Evolutionary conservation across 2,113 vertebrate genomes (phyloP), one percentile per base, ranked within the genome.

Genomic region (Melanocharis versteri): DNA sequence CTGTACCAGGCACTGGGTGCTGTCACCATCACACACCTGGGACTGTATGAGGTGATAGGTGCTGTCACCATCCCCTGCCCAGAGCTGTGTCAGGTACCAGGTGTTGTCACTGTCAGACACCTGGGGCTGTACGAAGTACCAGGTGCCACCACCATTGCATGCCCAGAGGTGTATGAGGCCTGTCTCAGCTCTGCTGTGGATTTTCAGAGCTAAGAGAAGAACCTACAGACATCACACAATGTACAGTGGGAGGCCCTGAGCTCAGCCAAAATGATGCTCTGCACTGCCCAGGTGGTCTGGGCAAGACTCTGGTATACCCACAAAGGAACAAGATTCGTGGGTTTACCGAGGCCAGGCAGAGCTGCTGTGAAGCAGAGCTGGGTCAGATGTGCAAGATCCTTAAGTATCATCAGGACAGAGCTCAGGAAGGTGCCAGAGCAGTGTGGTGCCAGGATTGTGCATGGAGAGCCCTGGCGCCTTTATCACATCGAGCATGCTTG

Each of bases 401-500:
- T 14, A 6, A 14, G 16, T 15, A 11, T 10, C 3, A 12, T 5
- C 69, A 19, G 53, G 44, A 40, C n/a, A 11, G 10, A 27, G 9
- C 35, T 50, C 3, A 13, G 50, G 40, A 35, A 50, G 35, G 31
- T 17, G n/a, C 27, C 2, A 19, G 56, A 48, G 54, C 22, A 9
- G 10, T 4, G 66, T n/a, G 13, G 35, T 13, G 3, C 7, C 42
- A 35, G 72, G 44, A 9, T 35, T 7, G 40, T 5, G 6, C 19
- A 23, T 19, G 54, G 11, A 23, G 75, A 65, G 54, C 50, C 69
- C 73, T 11, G 6, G 42, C 5, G 5, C n/a, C 60, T 5, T 0
- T 31, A 39, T 65, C 30, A 2, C 8, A 10, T 13, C 58, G 71
- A 37, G 51, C 11, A 3, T 0, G 0, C 40, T 7, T 8, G 39